Conservation (phyloP, 37 sponge, comb jelly and placozoan genomes). For the Mnemiopsis leidyi region DNA sequence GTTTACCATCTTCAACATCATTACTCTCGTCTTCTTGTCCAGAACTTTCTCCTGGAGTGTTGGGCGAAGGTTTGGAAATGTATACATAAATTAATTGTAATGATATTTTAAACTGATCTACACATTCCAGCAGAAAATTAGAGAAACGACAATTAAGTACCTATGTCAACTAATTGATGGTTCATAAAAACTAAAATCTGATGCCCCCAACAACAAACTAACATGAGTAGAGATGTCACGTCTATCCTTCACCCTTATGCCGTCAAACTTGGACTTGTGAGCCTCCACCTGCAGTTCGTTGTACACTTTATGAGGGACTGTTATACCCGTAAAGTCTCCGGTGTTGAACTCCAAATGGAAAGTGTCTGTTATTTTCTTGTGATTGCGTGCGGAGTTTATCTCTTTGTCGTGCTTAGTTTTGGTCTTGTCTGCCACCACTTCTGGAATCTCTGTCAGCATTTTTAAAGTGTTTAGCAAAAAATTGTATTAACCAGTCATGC, state of each 20-base stretch:
- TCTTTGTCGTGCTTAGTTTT: conserved; percentile 58
- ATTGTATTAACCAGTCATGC: too few species aligned
- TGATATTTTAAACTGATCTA: too few species aligned
- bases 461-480: too few species aligned
- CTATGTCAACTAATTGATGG: too few species aligned
- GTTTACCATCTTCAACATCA: conserved; percentile 91
- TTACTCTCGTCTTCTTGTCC: conserved; percentile 83
- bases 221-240: conserved; percentile 57
- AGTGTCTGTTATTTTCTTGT: conserved; percentile 29
- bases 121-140: neutral
- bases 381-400: neutral
- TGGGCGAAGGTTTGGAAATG: too few species aligned
- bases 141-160: neutral
- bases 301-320: conserved; percentile 57
- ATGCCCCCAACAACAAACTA: too few species aligned
- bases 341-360: conserved; percentile 37
- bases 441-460: neutral
- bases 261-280: conserved; percentile 63
- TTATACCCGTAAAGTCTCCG: conserved; percentile 44
- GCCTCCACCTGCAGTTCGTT: conserved; percentile 60
- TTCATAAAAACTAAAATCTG: too few species aligned
- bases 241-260: conserved; percentile 51
- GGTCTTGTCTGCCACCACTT: neutral
- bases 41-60: conserved; percentile 80
- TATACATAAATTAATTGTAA: too few species aligned